These are phyloP conservation scores for Misgurnus anguillicaudatus DNA, from an alignment of 2,113 vertebrate species.

Conservation along the genomic window DNA sequence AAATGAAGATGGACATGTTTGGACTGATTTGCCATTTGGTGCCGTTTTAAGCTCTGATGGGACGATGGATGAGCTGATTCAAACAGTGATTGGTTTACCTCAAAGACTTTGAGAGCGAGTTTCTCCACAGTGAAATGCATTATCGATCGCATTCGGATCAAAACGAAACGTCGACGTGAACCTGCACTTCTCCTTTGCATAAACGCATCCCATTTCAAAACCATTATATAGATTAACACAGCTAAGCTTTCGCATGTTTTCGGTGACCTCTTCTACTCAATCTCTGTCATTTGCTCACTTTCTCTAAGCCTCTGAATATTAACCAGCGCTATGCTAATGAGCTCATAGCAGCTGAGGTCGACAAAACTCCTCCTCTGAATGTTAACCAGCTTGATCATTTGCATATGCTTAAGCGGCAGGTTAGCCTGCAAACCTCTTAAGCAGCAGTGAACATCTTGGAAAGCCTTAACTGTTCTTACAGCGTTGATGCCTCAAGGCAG, in stretches of 20 bases:
- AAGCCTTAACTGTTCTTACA: conserved; percentile 14
- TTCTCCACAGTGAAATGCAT: conserved; percentile 52
- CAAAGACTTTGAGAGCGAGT: conserved; percentile 46
- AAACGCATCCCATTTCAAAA: conserved; percentile 45
- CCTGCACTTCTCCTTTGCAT: conserved; percentile 50
- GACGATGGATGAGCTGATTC: conserved; percentile 38
- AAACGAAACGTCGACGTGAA: conserved; percentile 32
- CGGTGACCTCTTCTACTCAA: conserved; percentile 17
- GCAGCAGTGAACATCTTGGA: conserved; percentile 44
- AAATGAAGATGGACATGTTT: conserved; percentile 51
- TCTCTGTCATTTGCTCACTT: conserved; percentile 9
- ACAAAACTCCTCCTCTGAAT: conserved; percentile 76
- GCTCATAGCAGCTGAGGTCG: conserved; percentile 66
- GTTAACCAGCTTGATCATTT: conserved; percentile 73
- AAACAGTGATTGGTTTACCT: conserved; percentile 51
- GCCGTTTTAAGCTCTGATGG: conserved; percentile 42
- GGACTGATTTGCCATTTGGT: conserved; percentile 46
- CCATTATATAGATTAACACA: conserved; percentile 50
- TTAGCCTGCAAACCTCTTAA: conserved; percentile 65
- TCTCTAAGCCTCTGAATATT: conserved; percentile 65
- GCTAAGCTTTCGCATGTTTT: conserved; percentile 38
- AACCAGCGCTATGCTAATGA: conserved; percentile 74
- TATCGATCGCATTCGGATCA: conserved; percentile 54
- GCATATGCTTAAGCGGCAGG: conserved; percentile 72
- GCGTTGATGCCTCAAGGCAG: neutral